Base-by-base conservation (phyloP, 2,113 vertebrate genomes). In the Irena cyanogastra region DNA sequence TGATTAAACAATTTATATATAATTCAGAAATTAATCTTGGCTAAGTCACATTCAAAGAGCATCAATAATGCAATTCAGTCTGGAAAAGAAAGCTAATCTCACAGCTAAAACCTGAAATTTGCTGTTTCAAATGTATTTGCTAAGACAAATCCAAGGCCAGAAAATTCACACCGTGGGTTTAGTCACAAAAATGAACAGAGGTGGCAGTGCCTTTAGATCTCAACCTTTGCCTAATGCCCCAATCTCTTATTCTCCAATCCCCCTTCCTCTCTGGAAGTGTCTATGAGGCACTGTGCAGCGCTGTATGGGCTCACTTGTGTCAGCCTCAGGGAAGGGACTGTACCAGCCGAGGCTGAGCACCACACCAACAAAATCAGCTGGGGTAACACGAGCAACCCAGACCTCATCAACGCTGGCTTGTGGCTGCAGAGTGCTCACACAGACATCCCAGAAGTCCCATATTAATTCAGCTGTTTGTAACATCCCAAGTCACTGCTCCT, bases 1-100 rank as follows among this genome's bases (percentile, higher is more conserved):
- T 96, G 96, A 97, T 94, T 94, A 96, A 96, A 92, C 80, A 89
- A 90, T 94, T 95, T 69, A 93, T 92, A 71, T 60, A 90, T 82
- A 87, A 93, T 94, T 93, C 80, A 93, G 78, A 91, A 92, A 95
- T 84, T 92, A 94, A 94, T 95, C 91, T 92, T 39, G 65, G 37
- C 54, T 44, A 93, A 95, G 35, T 64, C 72, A 45, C 61, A 76
- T 84, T 93, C 68, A 82, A 82, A 96, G 70, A 93, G 19, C 57
- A 92, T 63, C 94, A 66, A 88, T 35, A 87, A 89, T 1, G 30
- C 49, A 70, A 81, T 19, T 72, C 59, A 68, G 71, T 8, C 79
- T 64, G 60, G 79, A 89, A 89, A 81, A 60, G 84, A 93, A 93
- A 65, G 35, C 35, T 54, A 83, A 56, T 41, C 60, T 64, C 28